Evolutionary conservation across 1,140 invertebrate species (phyloP).

Genomic region (Idris sp.): DNA sequence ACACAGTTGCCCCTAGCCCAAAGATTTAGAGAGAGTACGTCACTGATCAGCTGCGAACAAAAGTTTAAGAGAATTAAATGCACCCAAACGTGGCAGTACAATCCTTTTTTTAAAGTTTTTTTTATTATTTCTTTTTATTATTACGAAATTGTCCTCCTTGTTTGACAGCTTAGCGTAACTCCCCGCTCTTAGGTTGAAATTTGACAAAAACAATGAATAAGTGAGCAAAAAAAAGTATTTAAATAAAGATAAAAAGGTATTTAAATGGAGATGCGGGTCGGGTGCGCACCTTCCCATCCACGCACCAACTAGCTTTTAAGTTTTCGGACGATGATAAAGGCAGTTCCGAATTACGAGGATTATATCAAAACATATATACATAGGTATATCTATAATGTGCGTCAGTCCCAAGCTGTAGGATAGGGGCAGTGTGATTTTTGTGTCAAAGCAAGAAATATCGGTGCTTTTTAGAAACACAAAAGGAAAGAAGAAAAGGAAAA

Average conservation of each 20-base stretch:
- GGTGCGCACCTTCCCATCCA: constrained; percentile 74
- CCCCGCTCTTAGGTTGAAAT: constrained; percentile 73
- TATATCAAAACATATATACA: too few relatives aligned
- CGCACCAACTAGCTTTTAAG: constrained; percentile 18
- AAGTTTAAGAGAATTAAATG: constrained; percentile 4
- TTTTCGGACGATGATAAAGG: constrained; percentile 12
- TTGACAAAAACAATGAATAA: too few relatives aligned
- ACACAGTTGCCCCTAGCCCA: constrained; percentile 57
- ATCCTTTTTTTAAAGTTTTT: too few relatives aligned
- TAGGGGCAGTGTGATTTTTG: constrained; percentile 66
- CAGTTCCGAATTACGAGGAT: constrained; percentile 19
- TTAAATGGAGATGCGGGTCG: constrained; percentile 74
- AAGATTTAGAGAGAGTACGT: constrained; percentile 12
- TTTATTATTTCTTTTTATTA: too few relatives aligned
- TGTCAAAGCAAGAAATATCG: constrained; percentile 42
- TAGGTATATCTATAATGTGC: too few relatives aligned
- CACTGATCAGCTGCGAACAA: constrained; percentile 35
- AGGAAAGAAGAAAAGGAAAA: constrained; percentile 9
- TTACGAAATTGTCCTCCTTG: too few relatives aligned
- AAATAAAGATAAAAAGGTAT: too few relatives aligned
- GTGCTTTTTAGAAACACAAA: constrained; percentile 41
- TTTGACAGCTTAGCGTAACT: constrained; percentile 70
- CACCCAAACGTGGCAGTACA: too few relatives aligned
- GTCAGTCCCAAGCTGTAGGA: too few relatives aligned
- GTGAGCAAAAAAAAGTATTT: too few relatives aligned